Base-by-base conservation (phyloP, 2,888 invertebrate species). In the Plebejus melissa region DNA sequence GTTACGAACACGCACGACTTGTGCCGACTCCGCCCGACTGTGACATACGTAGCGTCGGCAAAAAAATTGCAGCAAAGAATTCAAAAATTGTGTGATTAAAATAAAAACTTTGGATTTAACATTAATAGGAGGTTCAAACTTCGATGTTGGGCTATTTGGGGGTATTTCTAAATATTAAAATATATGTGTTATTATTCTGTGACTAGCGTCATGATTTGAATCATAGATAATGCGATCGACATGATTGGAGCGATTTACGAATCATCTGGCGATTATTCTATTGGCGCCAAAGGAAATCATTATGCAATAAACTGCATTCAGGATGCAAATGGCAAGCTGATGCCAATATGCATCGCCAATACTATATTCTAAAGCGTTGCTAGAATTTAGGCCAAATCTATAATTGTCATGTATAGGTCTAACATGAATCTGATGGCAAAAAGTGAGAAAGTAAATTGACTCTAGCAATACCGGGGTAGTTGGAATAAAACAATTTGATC, bases 1-100 rank as follows among this genome's bases (percentile, higher is more conserved):
- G 89, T 89, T 83, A 81, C 82, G 79, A 81, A 79, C 80, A 82
- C 88, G 90, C 90, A 90, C 90, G 91, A 87, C 80, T 82, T 83
- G 84, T 79, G 80, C 77, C 77, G 80, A 77, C 81, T 77, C 82
- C 87, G 83, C 80, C 83, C 90, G 88, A 86, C 89, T 88, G 89
- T 82, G 88, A 89, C 87, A 70, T 41, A 70, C 32, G 83, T 82
- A 82, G 79, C 79, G 83, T 80, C 77, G 76, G 74, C 78, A 80
- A 81, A 81, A 80, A 80, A 78, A 7, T 3, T 11, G 9, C 9
- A 46, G 2, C 41, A 65, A 69, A 69, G 9, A 75, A 32, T 32
- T 7, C 2, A 41, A 41, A 41, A 1, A 41, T 7, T 38, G 1
- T 41, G 41, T 41, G 4, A 41, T 41, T 41, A 38, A 6, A 6